These are phyloP conservation scores for Temnothorax curvispinosus DNA, from an alignment of 1,140 invertebrate species.

Conservation along the genomic window DNA sequence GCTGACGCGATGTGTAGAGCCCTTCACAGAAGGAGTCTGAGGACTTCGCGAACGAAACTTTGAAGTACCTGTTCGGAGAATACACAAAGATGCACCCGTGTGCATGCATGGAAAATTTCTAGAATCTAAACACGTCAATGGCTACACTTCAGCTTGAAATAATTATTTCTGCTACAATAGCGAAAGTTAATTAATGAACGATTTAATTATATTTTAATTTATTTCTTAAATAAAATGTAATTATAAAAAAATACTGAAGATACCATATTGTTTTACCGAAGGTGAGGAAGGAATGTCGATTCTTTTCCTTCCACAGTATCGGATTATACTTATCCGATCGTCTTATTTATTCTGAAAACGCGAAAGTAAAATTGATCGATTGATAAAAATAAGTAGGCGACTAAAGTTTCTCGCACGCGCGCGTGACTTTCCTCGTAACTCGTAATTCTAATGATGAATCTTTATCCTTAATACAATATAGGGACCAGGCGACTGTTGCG, in stretches of 20 bases:
- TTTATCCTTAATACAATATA: neutral
- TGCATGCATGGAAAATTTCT: neutral
- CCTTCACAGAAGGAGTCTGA: conserved; percentile 11
- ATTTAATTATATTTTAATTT: neutral
- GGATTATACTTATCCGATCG: neutral
- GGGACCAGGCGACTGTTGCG: neutral
- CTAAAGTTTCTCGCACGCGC: neutral
- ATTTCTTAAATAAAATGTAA: neutral
- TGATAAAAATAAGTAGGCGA: neutral
- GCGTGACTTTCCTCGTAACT: neutral
- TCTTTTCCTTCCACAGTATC: neutral
- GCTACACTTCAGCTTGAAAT: neutral
- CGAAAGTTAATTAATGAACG: conserved; percentile 3
- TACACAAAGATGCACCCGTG: neutral
- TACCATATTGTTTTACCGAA: neutral
- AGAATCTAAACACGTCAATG: neutral
- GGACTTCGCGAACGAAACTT: neutral
- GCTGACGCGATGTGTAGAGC: conserved; percentile 12
- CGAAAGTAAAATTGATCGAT: neutral
- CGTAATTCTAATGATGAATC: neutral
- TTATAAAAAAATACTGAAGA: neutral
- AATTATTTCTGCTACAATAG: neutral
- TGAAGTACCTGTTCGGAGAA: neutral
- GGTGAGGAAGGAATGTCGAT: neutral
- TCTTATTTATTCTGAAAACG: neutral